Conservation (phyloP, 2,888 invertebrate genomes). For the Octonoba sinensis region DNA sequence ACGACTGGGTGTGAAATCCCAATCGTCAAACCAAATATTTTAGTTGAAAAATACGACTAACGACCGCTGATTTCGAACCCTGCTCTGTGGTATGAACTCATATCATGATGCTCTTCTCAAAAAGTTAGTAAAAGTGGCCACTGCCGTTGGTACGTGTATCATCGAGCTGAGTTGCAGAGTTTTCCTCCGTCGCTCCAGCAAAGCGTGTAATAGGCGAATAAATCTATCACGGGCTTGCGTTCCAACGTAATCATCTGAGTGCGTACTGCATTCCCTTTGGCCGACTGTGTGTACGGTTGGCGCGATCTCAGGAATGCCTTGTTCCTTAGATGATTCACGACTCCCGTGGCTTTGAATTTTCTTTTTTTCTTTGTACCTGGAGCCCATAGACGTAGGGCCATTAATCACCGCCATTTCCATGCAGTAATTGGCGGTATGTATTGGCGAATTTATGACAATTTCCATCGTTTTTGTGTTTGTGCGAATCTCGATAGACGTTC, state of each 20-base stretch:
- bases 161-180: background rate
- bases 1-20: too few species aligned
- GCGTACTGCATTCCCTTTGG: constrained; percentile 17
- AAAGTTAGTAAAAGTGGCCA: background rate
- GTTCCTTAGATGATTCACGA: constrained; percentile 37
- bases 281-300: constrained; percentile 34
- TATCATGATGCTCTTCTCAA: too few species aligned
- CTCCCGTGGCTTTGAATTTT: too few species aligned
- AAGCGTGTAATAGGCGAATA: constrained; percentile 44
- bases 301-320: constrained; percentile 44
- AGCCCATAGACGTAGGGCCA: background rate
- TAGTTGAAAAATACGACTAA: too few species aligned
- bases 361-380: too few species aligned
- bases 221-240: constrained; percentile 12
- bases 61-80: too few species aligned
- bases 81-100: too few species aligned
- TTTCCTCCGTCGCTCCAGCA: constrained; percentile 8
- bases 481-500: too few species aligned
- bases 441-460: background rate
- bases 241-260: constrained; percentile 1
- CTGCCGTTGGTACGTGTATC: background rate
- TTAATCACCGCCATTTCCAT: background rate
- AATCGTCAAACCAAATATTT: too few species aligned
- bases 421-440: too few species aligned
- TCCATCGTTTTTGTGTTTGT: background rate